phyloP scores from a whole-genome alignment of 2,797 vertebrate genomes.

The Coranthus polyacanthus region DNA sequence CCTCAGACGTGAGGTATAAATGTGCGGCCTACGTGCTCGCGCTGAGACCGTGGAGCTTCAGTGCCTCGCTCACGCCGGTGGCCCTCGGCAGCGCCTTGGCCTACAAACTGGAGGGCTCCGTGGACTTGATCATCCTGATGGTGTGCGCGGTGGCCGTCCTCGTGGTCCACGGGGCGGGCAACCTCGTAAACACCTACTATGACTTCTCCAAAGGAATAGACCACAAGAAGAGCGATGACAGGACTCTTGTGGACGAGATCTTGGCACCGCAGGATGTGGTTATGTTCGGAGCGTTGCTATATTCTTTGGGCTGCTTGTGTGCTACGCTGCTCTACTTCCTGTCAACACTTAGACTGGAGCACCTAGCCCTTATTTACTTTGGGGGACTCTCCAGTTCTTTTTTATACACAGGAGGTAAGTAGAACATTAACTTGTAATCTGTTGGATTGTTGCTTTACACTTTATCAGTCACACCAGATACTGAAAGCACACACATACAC shows the following conservation, averaged over 20 bases:
- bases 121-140: conserved; percentile 90
- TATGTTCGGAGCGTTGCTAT: conserved; percentile 95
- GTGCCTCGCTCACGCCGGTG: conserved; percentile 94
- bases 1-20: conserved; percentile 85
- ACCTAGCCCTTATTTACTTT: conserved; percentile 97
- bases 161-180: conserved; percentile 96
- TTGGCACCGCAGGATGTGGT: conserved; percentile 96
- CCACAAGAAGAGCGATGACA: conserved; percentile 98
- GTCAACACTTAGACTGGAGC: conserved; percentile 92
- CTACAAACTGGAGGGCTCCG: conserved; percentile 89
- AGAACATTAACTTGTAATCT: conserved; percentile 17
- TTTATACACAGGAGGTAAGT: conserved; percentile 97
- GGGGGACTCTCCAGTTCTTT: conserved; percentile 98
- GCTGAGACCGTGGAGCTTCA: conserved; percentile 97
- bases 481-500: neutral
- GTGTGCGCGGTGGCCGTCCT: conserved; percentile 93
- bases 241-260: conserved; percentile 96
- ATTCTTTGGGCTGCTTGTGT: conserved; percentile 94
- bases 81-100: conserved; percentile 95
- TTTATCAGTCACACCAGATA: neutral
- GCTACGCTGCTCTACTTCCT: conserved; percentile 91
- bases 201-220: conserved; percentile 99
- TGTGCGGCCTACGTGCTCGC: conserved; percentile 96
- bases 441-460: neutral
- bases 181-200: conserved; percentile 98